Conservation (phyloP, 2,888 invertebrate genomes). For the Syrista parreyssii region DNA sequence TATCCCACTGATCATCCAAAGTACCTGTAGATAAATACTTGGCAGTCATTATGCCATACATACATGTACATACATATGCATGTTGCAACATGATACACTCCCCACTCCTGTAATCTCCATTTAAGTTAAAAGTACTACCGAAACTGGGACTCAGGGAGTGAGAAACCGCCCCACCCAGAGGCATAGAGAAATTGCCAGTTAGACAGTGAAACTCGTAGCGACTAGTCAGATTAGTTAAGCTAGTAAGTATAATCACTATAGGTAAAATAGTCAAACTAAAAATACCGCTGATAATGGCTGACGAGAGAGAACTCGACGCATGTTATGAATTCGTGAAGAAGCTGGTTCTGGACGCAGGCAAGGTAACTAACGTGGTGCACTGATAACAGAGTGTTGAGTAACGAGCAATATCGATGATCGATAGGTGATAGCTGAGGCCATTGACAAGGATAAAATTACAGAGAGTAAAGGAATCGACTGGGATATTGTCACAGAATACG, state of each 20-base stretch:
- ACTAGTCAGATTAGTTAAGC: neutral
- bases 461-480: constrained; percentile 74
- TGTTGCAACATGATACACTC: no score
- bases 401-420: neutral
- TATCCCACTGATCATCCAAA: neutral
- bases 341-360: constrained; percentile 66
- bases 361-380: constrained; percentile 55
- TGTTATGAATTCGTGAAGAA: constrained; percentile 64
- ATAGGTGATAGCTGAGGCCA: constrained; percentile 70
- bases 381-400: neutral
- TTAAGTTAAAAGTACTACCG: neutral
- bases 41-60: neutral
- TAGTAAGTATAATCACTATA: neutral
- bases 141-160: neutral
- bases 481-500: constrained; percentile 86
- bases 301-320: constrained; percentile 53
- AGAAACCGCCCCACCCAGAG: neutral
- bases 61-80: no score
- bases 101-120: neutral
- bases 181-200: constrained; percentile 6
- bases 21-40: neutral
- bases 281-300: constrained; percentile 26
- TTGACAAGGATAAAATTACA: constrained; percentile 65
- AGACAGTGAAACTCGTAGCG: neutral
- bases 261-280: neutral